Base-by-base conservation (phyloP, 2,797 vertebrate genomes). In the Anniella stebbinsi region DNA sequence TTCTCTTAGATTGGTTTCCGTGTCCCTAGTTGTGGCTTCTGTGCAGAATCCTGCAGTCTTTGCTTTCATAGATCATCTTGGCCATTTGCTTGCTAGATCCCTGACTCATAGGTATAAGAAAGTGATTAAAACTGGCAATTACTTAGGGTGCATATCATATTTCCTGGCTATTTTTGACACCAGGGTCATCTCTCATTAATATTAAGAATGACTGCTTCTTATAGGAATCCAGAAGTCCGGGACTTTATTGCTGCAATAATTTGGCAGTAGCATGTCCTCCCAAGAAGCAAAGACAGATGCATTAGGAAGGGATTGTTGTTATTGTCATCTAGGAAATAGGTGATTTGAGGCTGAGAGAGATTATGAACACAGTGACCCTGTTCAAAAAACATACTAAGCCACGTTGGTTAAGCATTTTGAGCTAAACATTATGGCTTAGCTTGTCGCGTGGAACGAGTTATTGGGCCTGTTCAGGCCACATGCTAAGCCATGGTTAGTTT, bases 201-300 rank as follows among this genome's bases (percentile, higher is more conserved):
- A 38, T 12, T 78, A 63, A 81, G 8, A 81, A 78, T 87, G 18
- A 66, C 57, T 78, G 7, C 41, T 60, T 86, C 73, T 78, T 73
- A 87, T 23, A 87, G 73, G 30, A 78, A 76, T 87, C 57, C 75
- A 86, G 70, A 75, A 75, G n/a, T 86, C 38, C 73, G 21, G 15
- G 6, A 48, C 72, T 2, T 87, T 76, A 63, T 38, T 76, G 36
- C 73, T 77, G 73, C n/a, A 67, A 12, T 87, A 17, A 45, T 87
- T 87, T 87, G 75, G 75, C 60, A 66, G 41, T 77, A 87, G 73
- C 30, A n/a, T 25, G 36, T 51, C 41, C 18, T 63, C 60, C 60
- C 60, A 38, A 60, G 57, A 77, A 33, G 57, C 73, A 87, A 76
- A 87, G 21, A 63, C 85, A 87, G 54, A 78, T 78, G 38, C 28